Evolutionary conservation across 30 jellyfish, hydroid and myxozoan genomes (phyloP), one percentile per base, ranked within the genome.

Genomic region (Sanderia malayensis): DNA sequence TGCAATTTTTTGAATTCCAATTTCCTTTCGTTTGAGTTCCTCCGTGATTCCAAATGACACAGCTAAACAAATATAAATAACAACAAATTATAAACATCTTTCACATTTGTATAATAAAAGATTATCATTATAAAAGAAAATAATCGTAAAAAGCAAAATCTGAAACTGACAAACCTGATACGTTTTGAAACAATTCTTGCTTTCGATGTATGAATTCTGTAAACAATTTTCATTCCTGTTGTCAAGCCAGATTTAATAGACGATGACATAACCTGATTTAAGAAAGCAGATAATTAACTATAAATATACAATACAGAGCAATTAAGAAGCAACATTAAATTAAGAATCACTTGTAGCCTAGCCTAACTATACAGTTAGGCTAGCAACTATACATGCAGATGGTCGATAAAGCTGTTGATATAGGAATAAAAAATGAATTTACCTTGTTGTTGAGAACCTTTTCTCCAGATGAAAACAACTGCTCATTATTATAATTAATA

Each of bases 41-140:
- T 18, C 95, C 84, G 46, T 85, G 91, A 20, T 74, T 53, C 98
- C 98, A 92, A 4, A 92, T 79, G 7, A 79, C 96, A 68, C 98
- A 92, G 27, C 95, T 83, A 41, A 10, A 8, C 7, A 72, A 55
- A 2, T n/a, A n/a, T n/a, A n/a, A n/a, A n/a, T n/a, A n/a, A n/a
- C n/a, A n/a, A n/a, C n/a, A n/a, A n/a, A n/a, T n/a, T n/a, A n/a
- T n/a, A n/a, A n/a, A n/a, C n/a, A n/a, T n/a, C n/a, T n/a, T n/a
- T n/a, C n/a, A n/a, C n/a, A n/a, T n/a, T n/a, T n/a, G n/a, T n/a
- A n/a, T n/a, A n/a, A n/a, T n/a, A n/a, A n/a, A n/a, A n/a, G n/a
- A n/a, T n/a, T n/a, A n/a, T n/a, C n/a, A n/a, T n/a, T n/a, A n/a
- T n/a, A n/a, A n/a, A n/a, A n/a, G n/a, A n/a, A n/a, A n/a, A n/a